Evolutionary conservation across 1,140 invertebrate species (phyloP).

Genomic region (Ostrea edulis): DNA sequence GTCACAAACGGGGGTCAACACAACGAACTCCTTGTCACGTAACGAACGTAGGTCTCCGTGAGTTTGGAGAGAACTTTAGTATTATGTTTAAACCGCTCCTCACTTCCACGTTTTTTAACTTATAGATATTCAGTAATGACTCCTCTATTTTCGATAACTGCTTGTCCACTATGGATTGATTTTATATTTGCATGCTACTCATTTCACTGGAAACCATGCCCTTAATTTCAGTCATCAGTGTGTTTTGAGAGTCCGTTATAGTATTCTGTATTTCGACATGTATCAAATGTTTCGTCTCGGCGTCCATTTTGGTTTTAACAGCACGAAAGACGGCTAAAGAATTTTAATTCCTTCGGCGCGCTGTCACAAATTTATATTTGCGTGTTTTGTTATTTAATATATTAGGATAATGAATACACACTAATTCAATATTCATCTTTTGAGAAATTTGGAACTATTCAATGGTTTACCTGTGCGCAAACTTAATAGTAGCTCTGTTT

Average conservation of each 20-base stretch:
- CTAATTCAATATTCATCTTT: no score
- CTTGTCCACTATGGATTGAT: not conserved
- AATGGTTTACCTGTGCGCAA: no score
- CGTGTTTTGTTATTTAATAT: no score
- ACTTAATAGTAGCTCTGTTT: no score
- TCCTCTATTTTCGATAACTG: conserved; percentile 39
- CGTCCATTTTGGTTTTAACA: conserved; percentile 35
- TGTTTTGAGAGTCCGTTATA: conserved; percentile 1
- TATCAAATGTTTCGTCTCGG: conserved; percentile 19
- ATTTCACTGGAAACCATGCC: conserved; percentile 10
- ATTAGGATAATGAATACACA: no score
- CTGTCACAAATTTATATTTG: no score
- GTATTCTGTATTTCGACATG: conserved; percentile 9
- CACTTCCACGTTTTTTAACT: conserved; percentile 36
- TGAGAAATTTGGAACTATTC: no score
- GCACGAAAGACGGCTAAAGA: no score
- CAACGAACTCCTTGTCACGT: no score
- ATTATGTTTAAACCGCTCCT: conserved; percentile 43
- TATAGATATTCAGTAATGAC: not conserved
- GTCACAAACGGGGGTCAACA: no score
- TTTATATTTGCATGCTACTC: conserved; percentile 34
- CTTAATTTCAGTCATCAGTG: conserved; percentile 32
- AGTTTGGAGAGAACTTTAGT: conserved; percentile 5
- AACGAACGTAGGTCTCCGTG: not conserved
- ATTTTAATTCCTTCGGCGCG: no score